Base-by-base conservation (phyloP, 2,797 vertebrate genomes). In the Acanthopagrus latus region DNA sequence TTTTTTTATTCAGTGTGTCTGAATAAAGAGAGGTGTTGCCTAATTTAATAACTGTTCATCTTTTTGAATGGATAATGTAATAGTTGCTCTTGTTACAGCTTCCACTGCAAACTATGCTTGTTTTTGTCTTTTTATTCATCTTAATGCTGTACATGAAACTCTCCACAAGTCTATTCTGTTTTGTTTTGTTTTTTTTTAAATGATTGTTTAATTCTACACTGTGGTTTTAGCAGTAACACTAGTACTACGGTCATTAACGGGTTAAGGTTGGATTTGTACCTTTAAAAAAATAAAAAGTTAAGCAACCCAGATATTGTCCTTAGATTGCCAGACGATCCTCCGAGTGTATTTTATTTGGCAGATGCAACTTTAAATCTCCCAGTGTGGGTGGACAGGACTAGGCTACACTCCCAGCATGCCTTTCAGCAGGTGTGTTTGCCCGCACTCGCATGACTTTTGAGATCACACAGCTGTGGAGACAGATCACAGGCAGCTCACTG, bases 401-500 rank as follows among this genome's bases (percentile, higher is more conserved):
- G 52, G 65, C 79, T 84, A 50, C 67, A 66, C 75, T 91, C 88
- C 84, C 93, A 89, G 93, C 86, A 91, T 91, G 92, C 81, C 76
- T 86, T 91, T 90, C 80, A 86, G 88, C 91, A 92, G 91, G 92
- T 93, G 93, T 94, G 90, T 94, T 95, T 94, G 82, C 81, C 90
- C 77, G 64, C 47, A 44, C 88, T 90, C 87, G 64, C 72, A 80
- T 90, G 88, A 90, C 80, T 74, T 78, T 86, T 82, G 80, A 89
- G 87, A 89, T 82, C 82, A 65, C 90, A 87, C 94, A 95, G 93
- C 93, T 93, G 94, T 84, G 81, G 77, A 76, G 82, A 74, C 65
- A 87, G 86, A 94, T 93, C 90, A 83, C 86, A 92, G 82, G 83
- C 82, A 27, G 78, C 71, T 88, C 89, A 29, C 89, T 50, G 82